phyloP scores from a whole-genome alignment of 2,888 invertebrate species.

The Lissonota sp. region DNA sequence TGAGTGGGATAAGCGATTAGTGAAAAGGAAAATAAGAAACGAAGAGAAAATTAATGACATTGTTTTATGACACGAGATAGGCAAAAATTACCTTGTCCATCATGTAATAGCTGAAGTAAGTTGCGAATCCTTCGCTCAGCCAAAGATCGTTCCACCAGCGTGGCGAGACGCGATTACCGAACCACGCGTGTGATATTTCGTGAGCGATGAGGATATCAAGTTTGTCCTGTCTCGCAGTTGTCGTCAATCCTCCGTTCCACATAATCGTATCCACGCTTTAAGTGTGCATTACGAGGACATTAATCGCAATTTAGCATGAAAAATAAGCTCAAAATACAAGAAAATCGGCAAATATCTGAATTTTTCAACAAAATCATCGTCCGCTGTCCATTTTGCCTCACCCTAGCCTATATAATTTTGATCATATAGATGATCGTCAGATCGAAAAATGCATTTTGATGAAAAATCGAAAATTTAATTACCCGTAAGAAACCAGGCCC shows the following conservation, averaged over 20 bases:
- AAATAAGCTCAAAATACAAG: too few relatives aligned
- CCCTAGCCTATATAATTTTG: too few relatives aligned
- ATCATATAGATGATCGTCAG: too few relatives aligned
- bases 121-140: conserved; percentile 66
- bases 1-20: too few relatives aligned
- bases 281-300: background rate
- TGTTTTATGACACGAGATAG: too few relatives aligned
- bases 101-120: conserved; percentile 68
- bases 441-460: too few relatives aligned
- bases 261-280: conserved; percentile 85
- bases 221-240: conserved; percentile 6
- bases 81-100: conserved; percentile 71
- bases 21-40: too few relatives aligned
- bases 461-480: conserved; percentile 68
- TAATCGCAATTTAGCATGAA: too few relatives aligned
- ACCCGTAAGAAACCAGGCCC: conserved; percentile 93
- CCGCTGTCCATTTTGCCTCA: too few relatives aligned
- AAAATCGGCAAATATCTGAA: too few relatives aligned
- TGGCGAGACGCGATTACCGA: conserved; percentile 66
- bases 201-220: conserved; percentile 50
- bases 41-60: too few relatives aligned
- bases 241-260: conserved; percentile 84
- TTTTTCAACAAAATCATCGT: too few relatives aligned
- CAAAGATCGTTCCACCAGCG: conserved; percentile 66
- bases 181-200: conserved; percentile 65